phyloP scores from a whole-genome alignment of 2,797 vertebrate species.

The Sitta carolinensis region DNA sequence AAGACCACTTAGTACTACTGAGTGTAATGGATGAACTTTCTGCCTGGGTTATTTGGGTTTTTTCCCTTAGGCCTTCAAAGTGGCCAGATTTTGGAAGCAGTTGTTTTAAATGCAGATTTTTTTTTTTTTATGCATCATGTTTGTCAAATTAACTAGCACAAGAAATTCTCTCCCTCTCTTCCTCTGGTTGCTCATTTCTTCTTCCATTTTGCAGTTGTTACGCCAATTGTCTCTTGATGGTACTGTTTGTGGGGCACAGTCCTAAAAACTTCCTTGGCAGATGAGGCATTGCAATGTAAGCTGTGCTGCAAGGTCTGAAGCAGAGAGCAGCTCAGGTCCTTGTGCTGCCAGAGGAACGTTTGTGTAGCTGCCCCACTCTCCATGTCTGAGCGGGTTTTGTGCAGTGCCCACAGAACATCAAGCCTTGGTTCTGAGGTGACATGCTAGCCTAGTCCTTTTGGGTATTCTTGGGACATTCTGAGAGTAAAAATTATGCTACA shows the following conservation, averaged over 20 bases:
- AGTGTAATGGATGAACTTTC: background rate
- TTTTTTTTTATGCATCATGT: background rate
- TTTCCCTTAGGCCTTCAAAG: background rate
- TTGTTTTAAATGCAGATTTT: background rate
- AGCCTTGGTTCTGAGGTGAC: background rate
- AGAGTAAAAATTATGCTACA: background rate
- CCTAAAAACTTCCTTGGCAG: background rate
- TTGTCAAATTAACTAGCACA: background rate
- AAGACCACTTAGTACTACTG: background rate
- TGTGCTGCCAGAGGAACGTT: background rate
- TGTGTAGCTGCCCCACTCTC: background rate
- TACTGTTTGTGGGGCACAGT: background rate
- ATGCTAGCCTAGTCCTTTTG: background rate
- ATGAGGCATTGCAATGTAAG: background rate
- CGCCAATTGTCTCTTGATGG: background rate
- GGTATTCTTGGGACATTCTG: background rate
- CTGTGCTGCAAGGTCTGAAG: background rate
- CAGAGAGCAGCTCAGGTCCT: background rate
- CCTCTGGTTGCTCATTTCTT: background rate
- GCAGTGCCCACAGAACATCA: background rate
- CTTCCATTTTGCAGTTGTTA: background rate
- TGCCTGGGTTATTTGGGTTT: background rate
- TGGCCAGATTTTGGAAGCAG: background rate
- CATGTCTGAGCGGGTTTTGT: fast-evolving
- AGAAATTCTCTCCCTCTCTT: background rate